Conservation (phyloP, 1,140 invertebrate genomes). For the Drosophila dunni region DNA sequence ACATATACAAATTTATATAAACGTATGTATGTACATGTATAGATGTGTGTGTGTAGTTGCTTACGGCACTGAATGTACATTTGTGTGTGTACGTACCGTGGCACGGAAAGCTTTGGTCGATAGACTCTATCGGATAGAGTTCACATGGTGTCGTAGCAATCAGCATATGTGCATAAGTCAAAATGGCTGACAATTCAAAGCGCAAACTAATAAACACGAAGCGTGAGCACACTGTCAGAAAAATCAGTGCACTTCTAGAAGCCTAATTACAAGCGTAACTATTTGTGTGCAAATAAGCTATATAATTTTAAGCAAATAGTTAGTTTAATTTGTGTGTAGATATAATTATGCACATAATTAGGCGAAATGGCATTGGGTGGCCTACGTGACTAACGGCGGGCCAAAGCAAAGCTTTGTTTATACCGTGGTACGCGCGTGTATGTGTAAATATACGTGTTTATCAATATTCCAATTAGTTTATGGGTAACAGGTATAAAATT, state of each 20-base stretch:
- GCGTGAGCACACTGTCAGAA: conserved; percentile 5
- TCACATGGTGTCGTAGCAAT: not conserved
- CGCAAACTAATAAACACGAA: conserved; percentile 1
- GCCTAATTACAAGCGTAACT: not conserved
- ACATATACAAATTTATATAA: not conserved
- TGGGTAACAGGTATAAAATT: no score
- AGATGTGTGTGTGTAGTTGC: not conserved
- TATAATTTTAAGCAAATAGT: not conserved
- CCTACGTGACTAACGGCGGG: conserved; percentile 39
- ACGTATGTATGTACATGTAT: conserved; percentile 1
- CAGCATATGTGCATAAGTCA: conserved; percentile 12
- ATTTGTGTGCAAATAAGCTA: not conserved
- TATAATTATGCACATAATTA: not conserved
- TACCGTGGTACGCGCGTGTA: not conserved
- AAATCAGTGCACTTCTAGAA: not conserved
- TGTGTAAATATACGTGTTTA: no score
- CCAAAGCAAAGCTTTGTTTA: conserved; percentile 14
- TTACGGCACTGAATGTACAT: conserved; percentile 15
- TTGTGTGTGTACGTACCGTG: not conserved
- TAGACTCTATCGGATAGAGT: not conserved
- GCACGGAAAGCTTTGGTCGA: conserved; percentile 1
- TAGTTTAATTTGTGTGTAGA: conserved; percentile 4
- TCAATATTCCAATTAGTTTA: no score
- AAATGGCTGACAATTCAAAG: conserved; percentile 16
- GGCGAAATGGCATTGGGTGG: conserved; percentile 12